phyloP scores from a whole-genome alignment of 2,113 vertebrate genomes.

The Chrysemys picta region DNA sequence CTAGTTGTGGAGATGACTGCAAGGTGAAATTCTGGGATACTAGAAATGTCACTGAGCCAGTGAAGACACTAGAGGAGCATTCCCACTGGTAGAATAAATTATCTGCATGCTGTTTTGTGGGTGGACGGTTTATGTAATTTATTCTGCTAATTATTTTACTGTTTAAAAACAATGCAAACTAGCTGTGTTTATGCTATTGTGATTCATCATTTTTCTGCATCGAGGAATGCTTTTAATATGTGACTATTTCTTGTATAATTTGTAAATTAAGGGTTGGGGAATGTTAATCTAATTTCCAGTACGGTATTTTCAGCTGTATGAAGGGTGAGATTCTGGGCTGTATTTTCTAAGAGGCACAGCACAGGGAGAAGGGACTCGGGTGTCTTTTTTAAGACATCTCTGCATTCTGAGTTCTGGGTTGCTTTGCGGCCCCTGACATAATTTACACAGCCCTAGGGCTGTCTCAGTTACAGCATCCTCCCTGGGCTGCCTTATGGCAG shows the following conservation, averaged over 20 bases:
- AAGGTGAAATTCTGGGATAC: conserved; percentile 99
- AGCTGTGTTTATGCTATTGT: conserved; percentile 43
- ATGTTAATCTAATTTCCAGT: background rate
- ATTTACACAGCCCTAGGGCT: background rate
- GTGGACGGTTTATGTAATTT: conserved; percentile 31
- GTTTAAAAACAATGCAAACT: conserved; percentile 30
- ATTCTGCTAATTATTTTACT: conserved; percentile 56
- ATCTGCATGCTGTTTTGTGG: conserved; percentile 24
- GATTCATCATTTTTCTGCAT: conserved; percentile 37
- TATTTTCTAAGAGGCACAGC: background rate
- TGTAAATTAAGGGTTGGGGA: conserved; percentile 17
- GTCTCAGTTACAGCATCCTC: background rate
- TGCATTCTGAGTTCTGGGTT: background rate
- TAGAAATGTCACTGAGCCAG: conserved; percentile 89
- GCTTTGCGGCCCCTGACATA: background rate
- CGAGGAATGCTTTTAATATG: conserved; percentile 25
- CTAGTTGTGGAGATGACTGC: conserved; percentile 99
- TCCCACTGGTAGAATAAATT: conserved; percentile 91
- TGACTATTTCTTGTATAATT: conserved; percentile 12
- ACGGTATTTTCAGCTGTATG: background rate
- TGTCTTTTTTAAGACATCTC: background rate
- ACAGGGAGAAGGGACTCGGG: background rate
- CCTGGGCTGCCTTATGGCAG: background rate
- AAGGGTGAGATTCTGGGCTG: background rate
- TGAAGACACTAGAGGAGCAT: conserved; percentile 96